A percentile compares a stretch with the other conserved stretches of the same genome.
Evolutionary conservation across 2,888 invertebrate genomes (phyloP).

Genomic region (Drosophila ezoana): DNA sequence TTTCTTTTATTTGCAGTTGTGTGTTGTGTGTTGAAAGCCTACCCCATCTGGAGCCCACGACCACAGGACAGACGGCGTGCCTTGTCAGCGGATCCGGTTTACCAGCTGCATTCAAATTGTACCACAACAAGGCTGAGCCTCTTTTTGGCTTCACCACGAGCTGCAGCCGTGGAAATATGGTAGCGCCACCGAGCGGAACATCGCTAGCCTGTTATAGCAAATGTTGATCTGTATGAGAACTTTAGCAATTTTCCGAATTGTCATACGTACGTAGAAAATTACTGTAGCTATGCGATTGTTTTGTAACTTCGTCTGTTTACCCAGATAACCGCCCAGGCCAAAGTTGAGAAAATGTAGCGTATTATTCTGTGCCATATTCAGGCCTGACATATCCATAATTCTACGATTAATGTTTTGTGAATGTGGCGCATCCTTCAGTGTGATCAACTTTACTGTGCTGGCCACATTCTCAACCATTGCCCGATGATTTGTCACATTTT

Average conservation of each 20-base stretch:
- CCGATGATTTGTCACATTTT: not conserved
- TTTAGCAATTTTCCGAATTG: not conserved
- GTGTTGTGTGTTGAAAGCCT: not conserved
- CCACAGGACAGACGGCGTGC: constrained; percentile 48
- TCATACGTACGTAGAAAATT: constrained; percentile 39
- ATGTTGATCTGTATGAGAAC: not conserved
- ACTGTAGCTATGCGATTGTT: constrained; percentile 35
- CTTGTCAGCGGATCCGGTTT: constrained; percentile 14
- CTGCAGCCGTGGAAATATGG: constrained; percentile 44
- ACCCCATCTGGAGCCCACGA: constrained; percentile 57
- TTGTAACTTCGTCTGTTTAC: not conserved
- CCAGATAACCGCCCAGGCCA: constrained; percentile 40
- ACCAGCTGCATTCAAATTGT: constrained; percentile 32
- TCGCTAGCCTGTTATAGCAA: constrained; percentile 33
- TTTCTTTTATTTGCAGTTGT: not conserved
- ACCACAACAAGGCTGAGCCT: constrained; percentile 47
- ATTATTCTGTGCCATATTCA: constrained; percentile 16
- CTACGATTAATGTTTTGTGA: constrained; percentile 8
- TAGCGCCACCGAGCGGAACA: constrained; percentile 50
- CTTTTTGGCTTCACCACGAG: constrained; percentile 27
- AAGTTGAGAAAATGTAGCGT: constrained; percentile 30
- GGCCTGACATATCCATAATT: constrained; percentile 32
- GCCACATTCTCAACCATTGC: not conserved
- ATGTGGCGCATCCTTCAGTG: not conserved
- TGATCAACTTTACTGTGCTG: not conserved